Base-by-base conservation (phyloP, 2,888 invertebrate genomes). In the Branchellion lobata region DNA sequence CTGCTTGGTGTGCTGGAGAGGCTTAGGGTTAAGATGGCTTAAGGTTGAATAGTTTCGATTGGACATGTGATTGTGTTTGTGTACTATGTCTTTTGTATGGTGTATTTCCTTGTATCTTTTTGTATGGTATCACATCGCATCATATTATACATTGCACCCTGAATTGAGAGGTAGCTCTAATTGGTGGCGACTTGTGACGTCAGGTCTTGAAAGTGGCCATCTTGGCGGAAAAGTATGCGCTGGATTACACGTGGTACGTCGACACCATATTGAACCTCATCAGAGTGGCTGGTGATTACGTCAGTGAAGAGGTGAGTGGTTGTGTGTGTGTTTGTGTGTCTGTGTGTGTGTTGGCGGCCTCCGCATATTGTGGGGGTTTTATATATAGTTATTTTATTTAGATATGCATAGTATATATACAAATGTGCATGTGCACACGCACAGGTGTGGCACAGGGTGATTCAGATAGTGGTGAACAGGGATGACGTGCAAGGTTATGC, bases 401-500 rank as follows among this genome's bases (percentile, higher is more conserved):
- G 21, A 21, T 53, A 21, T 21, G 18, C 14, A n/a, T n/a, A n/a
- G n/a, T n/a, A n/a, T n/a, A n/a, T n/a, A n/a, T n/a, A n/a, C n/a
- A n/a, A n/a, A n/a, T n/a, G n/a, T 8, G 14, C 40, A 40, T 14
- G 14, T 14, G 14, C 40, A 40, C 40, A 40, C 40, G 14, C 40
- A 40, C 5, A 81, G 81, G 81, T 89, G 8, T 99, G 99, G 99
- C 99, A 99, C 89, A 91, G 99, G 87, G 99, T 99, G 79, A 99
- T 99, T 85, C 96, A 99, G 90, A 99, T 99, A 86, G 99, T 99
- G 53, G 98, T 99, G 83, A 99, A 99, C 88, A 91, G 98, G 85
- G 98, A 99, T 87, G 99, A 99, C 89, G 98, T 99, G 0, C 99
- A 99, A 89, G 98, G 97, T 31, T 99, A 99, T 90, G 98, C 99